Evolutionary conservation across 2,888 invertebrate species (phyloP).

Genomic region (Lasioglossum marginatum): DNA sequence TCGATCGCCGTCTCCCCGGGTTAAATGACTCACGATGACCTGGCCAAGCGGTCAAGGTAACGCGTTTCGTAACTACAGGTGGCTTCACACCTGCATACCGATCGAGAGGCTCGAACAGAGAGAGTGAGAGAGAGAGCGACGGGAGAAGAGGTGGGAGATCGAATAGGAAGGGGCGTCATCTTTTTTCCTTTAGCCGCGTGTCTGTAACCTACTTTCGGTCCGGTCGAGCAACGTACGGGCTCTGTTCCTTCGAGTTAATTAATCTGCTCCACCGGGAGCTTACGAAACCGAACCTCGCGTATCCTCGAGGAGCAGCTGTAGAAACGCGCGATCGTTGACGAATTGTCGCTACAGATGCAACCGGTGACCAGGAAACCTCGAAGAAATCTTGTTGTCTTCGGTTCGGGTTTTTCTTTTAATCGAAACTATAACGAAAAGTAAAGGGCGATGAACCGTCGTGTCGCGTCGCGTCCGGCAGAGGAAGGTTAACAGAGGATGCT

Average conservation of each 20-base stretch:
- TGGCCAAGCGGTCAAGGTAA: slow-evolving; percentile 82
- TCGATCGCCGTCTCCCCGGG: slow-evolving; percentile 33
- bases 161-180: slow-evolving; percentile 20
- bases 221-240: background rate
- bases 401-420: background rate
- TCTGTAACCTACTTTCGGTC: slow-evolving; percentile 66
- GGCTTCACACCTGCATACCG: slow-evolving; percentile 78
- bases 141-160: background rate
- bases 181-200: slow-evolving; percentile 44
- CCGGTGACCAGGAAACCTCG: too few species aligned
- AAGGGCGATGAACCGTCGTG: background rate
- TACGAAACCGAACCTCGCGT: slow-evolving; percentile 34
- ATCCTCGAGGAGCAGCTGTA: background rate
- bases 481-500: background rate
- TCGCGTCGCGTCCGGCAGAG: background rate
- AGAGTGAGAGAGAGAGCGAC: background rate
- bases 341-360: background rate
- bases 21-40: slow-evolving; percentile 73
- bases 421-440: background rate
- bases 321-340: background rate
- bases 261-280: slow-evolving; percentile 27
- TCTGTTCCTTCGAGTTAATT: slow-evolving; percentile 47
- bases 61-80: slow-evolving; percentile 78
- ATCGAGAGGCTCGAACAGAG: slow-evolving; percentile 43
- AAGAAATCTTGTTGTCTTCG: background rate